phyloP scores from a whole-genome alignment of 2,888 invertebrate species.

The Stenodema calcarata region DNA sequence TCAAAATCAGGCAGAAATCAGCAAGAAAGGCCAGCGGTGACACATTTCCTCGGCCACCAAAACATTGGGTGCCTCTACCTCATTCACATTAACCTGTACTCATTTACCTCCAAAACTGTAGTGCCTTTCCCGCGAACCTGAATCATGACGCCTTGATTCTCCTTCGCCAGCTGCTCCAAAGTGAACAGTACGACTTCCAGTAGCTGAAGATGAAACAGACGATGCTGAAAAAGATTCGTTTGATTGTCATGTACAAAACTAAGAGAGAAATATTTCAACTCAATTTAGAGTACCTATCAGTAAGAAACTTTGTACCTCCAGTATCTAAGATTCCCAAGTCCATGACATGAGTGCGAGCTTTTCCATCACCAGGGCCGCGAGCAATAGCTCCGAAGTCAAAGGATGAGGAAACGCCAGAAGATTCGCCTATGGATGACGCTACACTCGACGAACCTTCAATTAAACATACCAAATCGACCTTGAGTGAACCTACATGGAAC shows the following conservation, averaged over 20 bases:
- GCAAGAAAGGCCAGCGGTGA: too few species aligned
- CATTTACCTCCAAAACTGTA: conserved; percentile 44
- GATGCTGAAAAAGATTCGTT: background rate
- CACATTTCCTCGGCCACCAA: too few species aligned
- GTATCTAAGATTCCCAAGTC: conserved; percentile 52
- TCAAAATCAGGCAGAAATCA: too few species aligned
- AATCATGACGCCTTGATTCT: conserved; percentile 15
- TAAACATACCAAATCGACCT: background rate
- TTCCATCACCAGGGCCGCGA: conserved; percentile 54
- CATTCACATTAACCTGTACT: too few species aligned
- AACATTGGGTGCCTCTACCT: too few species aligned
- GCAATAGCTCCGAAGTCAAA: conserved; percentile 48
- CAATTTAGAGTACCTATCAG: too few species aligned
- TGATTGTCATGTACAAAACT: too few species aligned
- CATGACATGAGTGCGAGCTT: conserved; percentile 55
- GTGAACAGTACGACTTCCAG: background rate
- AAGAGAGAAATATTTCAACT: too few species aligned
- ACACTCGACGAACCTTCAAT: conserved; percentile 8
- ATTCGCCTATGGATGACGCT: conserved; percentile 18
- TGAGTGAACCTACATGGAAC: too few species aligned
- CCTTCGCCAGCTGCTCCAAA: background rate
- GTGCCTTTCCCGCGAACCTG: conserved; percentile 24
- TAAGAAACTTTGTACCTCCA: too few species aligned
- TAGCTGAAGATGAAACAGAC: background rate
- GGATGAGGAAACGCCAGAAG: conserved; percentile 16